phyloP scores from a whole-genome alignment of 1,140 invertebrate species.

The Bombus cullumanus region DNA sequence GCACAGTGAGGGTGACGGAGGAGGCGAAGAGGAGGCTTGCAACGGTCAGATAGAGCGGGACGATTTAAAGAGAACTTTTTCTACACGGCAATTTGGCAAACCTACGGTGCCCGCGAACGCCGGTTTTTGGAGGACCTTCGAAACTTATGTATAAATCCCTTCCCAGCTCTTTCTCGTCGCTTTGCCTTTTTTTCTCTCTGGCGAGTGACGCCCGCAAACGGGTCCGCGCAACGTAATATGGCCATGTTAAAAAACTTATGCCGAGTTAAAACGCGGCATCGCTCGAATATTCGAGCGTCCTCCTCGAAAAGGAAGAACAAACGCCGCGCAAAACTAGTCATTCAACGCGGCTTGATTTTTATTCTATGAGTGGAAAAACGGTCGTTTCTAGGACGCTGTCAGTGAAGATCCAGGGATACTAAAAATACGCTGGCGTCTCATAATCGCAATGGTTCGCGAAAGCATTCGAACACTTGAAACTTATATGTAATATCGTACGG shows the following conservation, averaged over 20 bases:
- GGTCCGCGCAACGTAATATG: slow-evolving; percentile 70
- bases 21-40: slow-evolving; percentile 19
- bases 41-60: slow-evolving; percentile 46
- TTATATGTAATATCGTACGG: too few species aligned
- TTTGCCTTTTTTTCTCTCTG: slow-evolving; percentile 41
- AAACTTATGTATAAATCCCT: slow-evolving; percentile 71
- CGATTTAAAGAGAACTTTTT: slow-evolving; percentile 69
- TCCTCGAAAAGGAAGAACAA: slow-evolving; percentile 19
- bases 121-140: slow-evolving; percentile 71
- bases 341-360: slow-evolving; percentile 32
- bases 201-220: slow-evolving; percentile 34
- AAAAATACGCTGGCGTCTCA: neutral
- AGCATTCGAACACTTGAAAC: neutral
- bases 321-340: neutral
- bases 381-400: neutral
- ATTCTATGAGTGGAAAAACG: neutral
- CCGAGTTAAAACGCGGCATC: slow-evolving; percentile 60
- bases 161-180: slow-evolving; percentile 1
- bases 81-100: slow-evolving; percentile 76
- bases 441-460: neutral
- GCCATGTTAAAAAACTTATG: slow-evolving; percentile 75
- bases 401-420: neutral
- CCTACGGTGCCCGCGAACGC: slow-evolving; percentile 64
- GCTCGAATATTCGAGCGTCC: slow-evolving; percentile 22
- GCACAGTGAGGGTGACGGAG: slow-evolving; percentile 7